Evolutionary conservation across 2,113 vertebrate species (phyloP).

Genomic region (Lophius piscatorius): DNA sequence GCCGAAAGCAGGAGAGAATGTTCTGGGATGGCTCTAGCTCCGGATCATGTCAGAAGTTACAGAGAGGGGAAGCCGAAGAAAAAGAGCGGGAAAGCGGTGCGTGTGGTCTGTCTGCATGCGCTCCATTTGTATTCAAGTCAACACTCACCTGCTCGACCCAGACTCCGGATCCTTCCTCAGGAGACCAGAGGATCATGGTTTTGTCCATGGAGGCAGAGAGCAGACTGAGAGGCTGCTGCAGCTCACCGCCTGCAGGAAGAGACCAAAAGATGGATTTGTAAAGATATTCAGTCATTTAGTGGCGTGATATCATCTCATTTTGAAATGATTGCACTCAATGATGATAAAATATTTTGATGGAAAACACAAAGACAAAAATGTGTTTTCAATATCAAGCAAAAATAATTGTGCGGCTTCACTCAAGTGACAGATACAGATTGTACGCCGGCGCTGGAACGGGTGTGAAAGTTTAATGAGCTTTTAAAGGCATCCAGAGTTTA

Average conservation of each 20-base stretch:
- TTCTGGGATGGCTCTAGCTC: conserved; percentile 19
- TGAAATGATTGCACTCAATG: too few relatives aligned
- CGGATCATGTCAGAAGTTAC: conserved; percentile 44
- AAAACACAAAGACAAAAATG: too few relatives aligned
- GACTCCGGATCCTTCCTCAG: conserved; percentile 92
- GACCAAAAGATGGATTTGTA: conserved; percentile 33
- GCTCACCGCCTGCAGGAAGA: conserved; percentile 84
- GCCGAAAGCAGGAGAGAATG: conserved; percentile 43
- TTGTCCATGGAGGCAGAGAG: conserved; percentile 98
- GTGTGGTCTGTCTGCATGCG: conserved; percentile 1
- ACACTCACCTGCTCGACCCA: conserved; percentile 93
- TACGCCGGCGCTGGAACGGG: too few relatives aligned
- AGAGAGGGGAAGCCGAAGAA: conserved; percentile 23
- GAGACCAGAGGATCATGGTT: conserved; percentile 96
- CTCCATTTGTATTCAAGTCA: not conserved
- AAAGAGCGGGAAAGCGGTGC: conserved; percentile 2
- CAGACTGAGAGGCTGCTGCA: conserved; percentile 86
- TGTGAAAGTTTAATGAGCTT: too few relatives aligned
- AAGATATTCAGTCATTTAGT: not conserved
- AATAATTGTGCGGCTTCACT: too few relatives aligned
- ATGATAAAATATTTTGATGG: too few relatives aligned
- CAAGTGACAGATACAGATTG: too few relatives aligned
- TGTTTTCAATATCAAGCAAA: too few relatives aligned
- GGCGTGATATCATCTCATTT: too few relatives aligned
- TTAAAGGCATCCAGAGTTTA: too few relatives aligned